Evolutionary conservation across 2,797 vertebrate species (phyloP), one percentile per base, ranked within the genome.

Genomic region (Ptychadena robeensis): DNA sequence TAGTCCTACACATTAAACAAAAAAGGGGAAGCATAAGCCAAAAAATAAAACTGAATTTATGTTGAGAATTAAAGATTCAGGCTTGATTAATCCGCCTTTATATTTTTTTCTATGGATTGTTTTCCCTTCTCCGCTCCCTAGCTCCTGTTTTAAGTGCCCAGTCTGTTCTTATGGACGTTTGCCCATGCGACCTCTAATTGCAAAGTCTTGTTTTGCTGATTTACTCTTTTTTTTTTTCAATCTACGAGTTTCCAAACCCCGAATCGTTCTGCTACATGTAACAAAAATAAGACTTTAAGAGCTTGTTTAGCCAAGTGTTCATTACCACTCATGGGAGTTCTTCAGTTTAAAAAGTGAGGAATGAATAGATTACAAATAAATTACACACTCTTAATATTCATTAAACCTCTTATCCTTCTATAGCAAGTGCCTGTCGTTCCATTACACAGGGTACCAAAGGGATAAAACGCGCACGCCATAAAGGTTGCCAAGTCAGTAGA

Each of bases 311-410:
- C 37, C 74, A 84, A 84, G 82, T 84, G 77, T 84, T 80, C 77
- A 84, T 84, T 80, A 69, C 63, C 77, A 61, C 77, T 84, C 82
- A 61, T 73, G 77, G 76, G 77, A 84, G 77, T 80, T 80, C 76
- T 69, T 80, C 64, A 80, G 77, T 80, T 83, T 80, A 80, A 84
- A 79, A 80, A 74, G 65, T 48, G 71, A 75, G 79, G 82, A 84
- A 84, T 80, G 82, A 84, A 80, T 80, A 84, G 82, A 84, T 84
- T 80, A 80, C 82, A 84, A 84, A 84, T 84, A 84, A 84, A 84
- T 84, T 74, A 80, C 82, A 84, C 74, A 77, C 77, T 80, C 64
- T 80, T 84, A 84, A 84, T 84, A 84, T 80, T 84, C 77, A 84
- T 84, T 84, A 84, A 84, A 84, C 70, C 77, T 80, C 71, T 84